phyloP scores from a whole-genome alignment of 1,140 invertebrate genomes.

The Trichonephila inaurata region DNA sequence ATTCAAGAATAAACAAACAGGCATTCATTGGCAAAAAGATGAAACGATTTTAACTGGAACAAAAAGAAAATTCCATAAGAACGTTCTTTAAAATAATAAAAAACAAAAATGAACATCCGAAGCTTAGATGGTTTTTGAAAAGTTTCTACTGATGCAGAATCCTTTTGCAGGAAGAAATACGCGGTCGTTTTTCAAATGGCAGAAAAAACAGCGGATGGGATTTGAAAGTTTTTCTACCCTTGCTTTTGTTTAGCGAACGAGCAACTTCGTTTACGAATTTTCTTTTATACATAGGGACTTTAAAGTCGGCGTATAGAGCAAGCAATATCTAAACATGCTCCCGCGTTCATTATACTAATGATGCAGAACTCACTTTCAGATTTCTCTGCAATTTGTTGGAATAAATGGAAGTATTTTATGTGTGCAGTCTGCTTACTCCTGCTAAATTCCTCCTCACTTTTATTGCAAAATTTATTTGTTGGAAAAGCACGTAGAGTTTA shows the following conservation, averaged over 20 bases:
- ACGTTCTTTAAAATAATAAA: neutral
- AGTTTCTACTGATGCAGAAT: neutral
- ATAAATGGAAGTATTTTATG: neutral
- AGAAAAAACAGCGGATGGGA: neutral
- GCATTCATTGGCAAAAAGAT: neutral
- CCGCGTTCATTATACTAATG: neutral
- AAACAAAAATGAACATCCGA: neutral
- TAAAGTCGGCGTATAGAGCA: neutral
- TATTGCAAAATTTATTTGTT: neutral
- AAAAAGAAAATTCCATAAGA: neutral
- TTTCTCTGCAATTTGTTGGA: neutral
- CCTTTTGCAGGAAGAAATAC: neutral
- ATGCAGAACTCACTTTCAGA: constrained; percentile 22
- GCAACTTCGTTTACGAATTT: neutral
- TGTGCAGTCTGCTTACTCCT: neutral
- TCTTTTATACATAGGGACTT: neutral
- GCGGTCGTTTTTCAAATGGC: constrained; percentile 8
- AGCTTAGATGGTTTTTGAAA: neutral
- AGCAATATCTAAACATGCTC: neutral
- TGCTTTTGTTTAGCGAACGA: constrained; percentile 4
- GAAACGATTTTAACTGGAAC: neutral
- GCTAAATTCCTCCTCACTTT: neutral
- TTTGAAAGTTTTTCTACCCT: neutral
- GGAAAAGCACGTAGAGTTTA: neutral
- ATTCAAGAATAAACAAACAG: neutral